A percentile compares a stretch with the other conserved stretches of the same genome.
Evolutionary conservation across 2,888 invertebrate genomes (phyloP).

Genomic region (Xestoiulus laeticollis): DNA sequence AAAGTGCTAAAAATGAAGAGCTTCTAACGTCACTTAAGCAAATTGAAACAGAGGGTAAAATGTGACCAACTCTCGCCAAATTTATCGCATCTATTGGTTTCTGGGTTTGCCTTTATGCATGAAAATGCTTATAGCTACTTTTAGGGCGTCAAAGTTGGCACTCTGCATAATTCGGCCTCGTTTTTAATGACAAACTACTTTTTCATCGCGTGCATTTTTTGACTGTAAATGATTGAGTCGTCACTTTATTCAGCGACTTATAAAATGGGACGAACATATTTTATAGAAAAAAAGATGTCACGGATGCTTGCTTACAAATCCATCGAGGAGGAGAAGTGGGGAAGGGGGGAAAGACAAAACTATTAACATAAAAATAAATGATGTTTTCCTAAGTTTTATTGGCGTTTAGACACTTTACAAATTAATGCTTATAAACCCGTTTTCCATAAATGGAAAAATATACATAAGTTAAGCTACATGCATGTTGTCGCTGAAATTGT

Average conservation of each 20-base stretch:
- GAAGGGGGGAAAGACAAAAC: neutral
- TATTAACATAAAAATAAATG: constrained; percentile 9
- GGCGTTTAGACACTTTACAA: neutral
- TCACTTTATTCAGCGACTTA: neutral
- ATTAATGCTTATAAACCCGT: neutral
- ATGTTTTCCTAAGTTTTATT: constrained; percentile 9
- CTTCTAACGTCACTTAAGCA: constrained; percentile 47
- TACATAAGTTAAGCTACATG: neutral
- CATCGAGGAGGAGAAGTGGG: neutral
- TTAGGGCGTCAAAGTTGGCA: neutral
- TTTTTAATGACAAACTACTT: neutral
- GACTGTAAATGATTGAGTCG: neutral
- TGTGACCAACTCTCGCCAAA: constrained; percentile 29
- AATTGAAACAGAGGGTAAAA: constrained; percentile 51
- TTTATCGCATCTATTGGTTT: constrained; percentile 43
- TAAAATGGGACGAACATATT: neutral
- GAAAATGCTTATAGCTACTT: neutral
- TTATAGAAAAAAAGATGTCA: neutral
- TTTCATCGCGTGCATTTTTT: neutral
- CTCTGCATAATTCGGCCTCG: neutral
- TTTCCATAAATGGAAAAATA: neutral
- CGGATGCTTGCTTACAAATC: neutral
- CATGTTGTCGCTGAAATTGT: neutral
- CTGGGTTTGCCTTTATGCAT: neutral
- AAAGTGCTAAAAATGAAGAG: constrained; percentile 29